Evolutionary conservation across 2,113 vertebrate species (phyloP), one percentile per base, ranked within the genome.

Genomic region (Passer domesticus): DNA sequence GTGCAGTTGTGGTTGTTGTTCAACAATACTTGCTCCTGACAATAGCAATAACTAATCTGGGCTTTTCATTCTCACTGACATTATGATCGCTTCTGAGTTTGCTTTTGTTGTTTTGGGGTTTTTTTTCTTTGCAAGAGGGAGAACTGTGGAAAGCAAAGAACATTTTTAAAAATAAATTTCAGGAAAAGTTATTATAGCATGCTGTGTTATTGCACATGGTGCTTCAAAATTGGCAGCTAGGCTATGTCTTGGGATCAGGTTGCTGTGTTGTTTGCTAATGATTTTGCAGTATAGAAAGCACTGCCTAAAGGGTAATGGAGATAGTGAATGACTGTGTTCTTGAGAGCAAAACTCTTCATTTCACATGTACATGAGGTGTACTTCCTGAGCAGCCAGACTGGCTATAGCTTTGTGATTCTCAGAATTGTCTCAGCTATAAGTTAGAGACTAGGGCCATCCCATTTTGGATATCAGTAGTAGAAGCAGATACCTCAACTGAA

Each of bases 291-390:
- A 64, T 5, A 69, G 41, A 94, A 95, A 90, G 24, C 62, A 73
- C 12, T 85, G 69, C 86, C 80, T 92, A 43, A 64, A 93, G 84
- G 66, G 86, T 95, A 83, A 93, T 76, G 63, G 92, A 91, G 46
- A 79, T 64, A 91, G 90, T 47, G 64, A 93, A 94, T 55, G 37
- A 91, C 35, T 67, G 17, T 62, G 27, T 49, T 72, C 69, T 77
- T 88, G 85, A 66, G 59, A 90, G 66, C 30, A 94, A 79, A 83
- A 80, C 43, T 66, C 72, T 87, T 83, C n/a, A 62, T 72, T 90
- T 90, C 74, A 68, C 25, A 31, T 33, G 52, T 33, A 21, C 47
- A 50, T 31, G 23, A 94, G 21, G 15, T 53, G 15, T 31, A 43
- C 33, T 27, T 87, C 19, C 33, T 83, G 49, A 67, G 33, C 79